These are phyloP conservation scores for Drosophila nr. medialis DNA, from an alignment of 2,888 invertebrate species.

Conservation along the genomic window DNA sequence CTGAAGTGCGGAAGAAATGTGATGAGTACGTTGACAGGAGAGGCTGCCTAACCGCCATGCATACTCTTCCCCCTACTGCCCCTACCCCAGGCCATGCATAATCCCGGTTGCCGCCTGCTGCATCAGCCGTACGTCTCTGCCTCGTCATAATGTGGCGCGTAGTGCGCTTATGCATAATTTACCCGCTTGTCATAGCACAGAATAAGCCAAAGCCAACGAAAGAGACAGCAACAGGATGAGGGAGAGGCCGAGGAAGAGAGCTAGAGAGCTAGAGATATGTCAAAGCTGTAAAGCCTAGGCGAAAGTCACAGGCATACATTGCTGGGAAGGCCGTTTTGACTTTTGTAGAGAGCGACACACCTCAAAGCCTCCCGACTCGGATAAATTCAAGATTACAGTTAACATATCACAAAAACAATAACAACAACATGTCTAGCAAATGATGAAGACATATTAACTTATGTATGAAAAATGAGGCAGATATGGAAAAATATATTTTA, in stretches of 20 bases:
- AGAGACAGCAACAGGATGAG: constrained; percentile 2
- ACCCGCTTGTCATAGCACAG: constrained; percentile 65
- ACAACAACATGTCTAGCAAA: background rate
- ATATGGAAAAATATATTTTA: background rate
- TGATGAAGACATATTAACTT: background rate
- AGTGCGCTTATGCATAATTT: constrained; percentile 80
- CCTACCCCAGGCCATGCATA: constrained; percentile 64
- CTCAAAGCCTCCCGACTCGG: constrained; percentile 21
- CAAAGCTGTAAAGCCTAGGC: constrained; percentile 50
- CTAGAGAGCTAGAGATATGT: constrained; percentile 31
- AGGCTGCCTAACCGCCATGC: constrained; percentile 55
- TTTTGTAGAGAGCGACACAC: constrained; percentile 22
- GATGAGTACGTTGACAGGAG: constrained; percentile 78
- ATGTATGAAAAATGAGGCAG: background rate
- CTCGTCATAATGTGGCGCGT: constrained; percentile 78
- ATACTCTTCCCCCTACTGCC: constrained; percentile 8
- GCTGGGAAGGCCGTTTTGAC: constrained; percentile 24
- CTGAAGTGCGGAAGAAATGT: constrained; percentile 57
- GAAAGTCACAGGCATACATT: constrained; percentile 40
- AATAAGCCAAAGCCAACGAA: constrained; percentile 35
- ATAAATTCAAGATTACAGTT: constrained; percentile 21
- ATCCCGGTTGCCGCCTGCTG: constrained; percentile 71
- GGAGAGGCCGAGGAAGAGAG: background rate
- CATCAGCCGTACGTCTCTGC: constrained; percentile 70
- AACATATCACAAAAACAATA: constrained; percentile 4